Evolutionary conservation across 2,797 vertebrate genomes (phyloP).

Genomic region (Coccyzus lansbergi): DNA sequence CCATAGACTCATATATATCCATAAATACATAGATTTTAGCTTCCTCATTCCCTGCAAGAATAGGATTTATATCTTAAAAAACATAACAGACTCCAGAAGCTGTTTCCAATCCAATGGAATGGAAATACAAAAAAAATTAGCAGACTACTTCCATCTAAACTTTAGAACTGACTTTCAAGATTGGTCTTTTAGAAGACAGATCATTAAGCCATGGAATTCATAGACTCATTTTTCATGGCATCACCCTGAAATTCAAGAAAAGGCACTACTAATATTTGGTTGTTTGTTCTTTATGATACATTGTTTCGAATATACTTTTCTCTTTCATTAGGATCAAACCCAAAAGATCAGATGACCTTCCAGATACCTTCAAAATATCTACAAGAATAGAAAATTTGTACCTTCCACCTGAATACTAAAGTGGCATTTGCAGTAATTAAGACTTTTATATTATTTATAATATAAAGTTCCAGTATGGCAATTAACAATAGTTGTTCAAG

Average conservation of each 20-base stretch:
- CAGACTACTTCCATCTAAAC: neutral
- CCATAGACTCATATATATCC: neutral
- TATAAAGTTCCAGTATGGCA: neutral
- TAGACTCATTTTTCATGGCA: neutral
- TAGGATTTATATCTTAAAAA: neutral
- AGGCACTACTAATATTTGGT: accelerated
- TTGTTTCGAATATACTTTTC: neutral
- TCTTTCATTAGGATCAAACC: neutral
- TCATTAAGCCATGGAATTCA: neutral
- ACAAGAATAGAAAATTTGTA: neutral
- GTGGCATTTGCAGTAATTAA: neutral
- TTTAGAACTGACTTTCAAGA: neutral
- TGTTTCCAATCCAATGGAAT: neutral
- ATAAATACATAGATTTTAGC: neutral
- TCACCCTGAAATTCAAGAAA: neutral
- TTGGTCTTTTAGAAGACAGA: neutral
- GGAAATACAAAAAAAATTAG: neutral
- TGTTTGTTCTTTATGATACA: neutral
- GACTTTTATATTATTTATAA: neutral
- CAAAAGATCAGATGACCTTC: neutral
- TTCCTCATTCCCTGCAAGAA: neutral
- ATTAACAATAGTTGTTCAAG: neutral
- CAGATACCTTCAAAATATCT: neutral
- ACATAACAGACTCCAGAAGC: neutral
- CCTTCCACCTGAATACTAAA: neutral